Base-by-base conservation (phyloP, 2,113 vertebrate species). In the Corythaixoides concolor region DNA sequence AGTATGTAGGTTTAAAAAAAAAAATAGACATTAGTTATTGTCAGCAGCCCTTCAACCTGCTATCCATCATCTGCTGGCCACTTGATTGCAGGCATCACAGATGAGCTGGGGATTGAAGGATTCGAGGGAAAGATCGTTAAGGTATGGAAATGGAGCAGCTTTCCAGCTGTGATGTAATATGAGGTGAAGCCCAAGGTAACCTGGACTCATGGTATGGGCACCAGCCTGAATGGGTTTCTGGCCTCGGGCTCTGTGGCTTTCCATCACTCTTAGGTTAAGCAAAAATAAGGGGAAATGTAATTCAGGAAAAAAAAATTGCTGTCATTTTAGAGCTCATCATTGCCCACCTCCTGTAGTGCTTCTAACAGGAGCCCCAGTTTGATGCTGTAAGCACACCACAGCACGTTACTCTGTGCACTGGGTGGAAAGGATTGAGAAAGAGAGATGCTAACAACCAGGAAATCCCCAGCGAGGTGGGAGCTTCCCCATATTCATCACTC, bases 131-230 rank as follows among this genome's bases (percentile, higher is more conserved):
- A 63, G 45, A 28, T 33, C n/a, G 63, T 60, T 47, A 50, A 66
- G 50, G 4, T 10, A 4, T 47, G 76, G 86, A 81, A 86, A 84
- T 39, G 43, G 55, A 92, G 89, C 50, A 45, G 75, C 45, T 91
- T 93, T 73, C 69, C 77, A 85, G 92, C 62, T 56, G 75, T 0
- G 7, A 6, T n/a, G 13, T 18, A 11, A 18, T 7, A 3, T 3
- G 4, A 69, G 19, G 47, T 59, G 69, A 79, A 62, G 49, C 60
- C 37, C 0, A 5, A 55, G 58, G 11, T 67, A 23, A 66, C 22
- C 35, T 0, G 0, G 33, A 8, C 20, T 58, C 1, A 0, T n/a
- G 50, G 32, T 22, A 0, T 11, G 23, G 52, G 45, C 39, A 52
- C 28, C 72, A 69, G n/a, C 37, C 26, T 26, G 8, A 6, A 33